Conservation (phyloP, 1,140 invertebrate species). For the Limonius californicus region DNA sequence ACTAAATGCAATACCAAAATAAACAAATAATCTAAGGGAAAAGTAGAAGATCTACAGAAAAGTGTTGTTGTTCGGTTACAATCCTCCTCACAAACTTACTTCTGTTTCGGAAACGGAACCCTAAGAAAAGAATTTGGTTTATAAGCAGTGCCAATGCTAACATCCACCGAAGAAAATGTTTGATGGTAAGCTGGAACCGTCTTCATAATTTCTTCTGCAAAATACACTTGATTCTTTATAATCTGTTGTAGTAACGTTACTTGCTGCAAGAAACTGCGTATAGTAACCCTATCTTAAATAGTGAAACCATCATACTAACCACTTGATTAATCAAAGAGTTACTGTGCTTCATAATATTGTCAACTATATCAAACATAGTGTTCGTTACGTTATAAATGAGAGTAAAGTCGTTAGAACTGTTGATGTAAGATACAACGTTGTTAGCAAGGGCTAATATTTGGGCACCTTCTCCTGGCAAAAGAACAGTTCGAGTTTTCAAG, state of each 20-base stretch:
- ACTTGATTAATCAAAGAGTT: constrained; percentile 52
- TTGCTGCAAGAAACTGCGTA: background rate
- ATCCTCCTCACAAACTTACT: background rate
- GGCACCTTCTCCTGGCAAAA: constrained; percentile 58
- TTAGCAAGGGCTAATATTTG: constrained; percentile 50
- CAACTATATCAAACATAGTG: constrained; percentile 50
- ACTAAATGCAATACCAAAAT: too few species aligned
- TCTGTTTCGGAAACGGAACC: background rate
- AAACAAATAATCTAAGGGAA: too few species aligned
- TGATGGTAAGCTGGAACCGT: background rate
- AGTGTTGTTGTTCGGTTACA: too few species aligned
- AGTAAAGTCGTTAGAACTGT: constrained; percentile 39
- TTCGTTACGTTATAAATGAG: constrained; percentile 47
- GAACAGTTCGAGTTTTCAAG: constrained; percentile 38
- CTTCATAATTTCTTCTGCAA: background rate
- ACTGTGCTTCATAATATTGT: constrained; percentile 49
- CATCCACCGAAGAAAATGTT: background rate
- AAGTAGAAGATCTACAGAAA: too few species aligned
- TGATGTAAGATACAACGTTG: constrained; percentile 52
- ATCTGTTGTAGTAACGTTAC: background rate
- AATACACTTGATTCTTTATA: background rate
- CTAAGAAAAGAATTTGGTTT: background rate
- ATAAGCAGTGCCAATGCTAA: background rate
- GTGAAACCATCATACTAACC: too few species aligned
- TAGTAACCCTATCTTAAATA: too few species aligned